These are phyloP conservation scores for Neomonachus schauinslandi DNA, from an alignment of 2,113 vertebrate species.

Conservation along the genomic window DNA sequence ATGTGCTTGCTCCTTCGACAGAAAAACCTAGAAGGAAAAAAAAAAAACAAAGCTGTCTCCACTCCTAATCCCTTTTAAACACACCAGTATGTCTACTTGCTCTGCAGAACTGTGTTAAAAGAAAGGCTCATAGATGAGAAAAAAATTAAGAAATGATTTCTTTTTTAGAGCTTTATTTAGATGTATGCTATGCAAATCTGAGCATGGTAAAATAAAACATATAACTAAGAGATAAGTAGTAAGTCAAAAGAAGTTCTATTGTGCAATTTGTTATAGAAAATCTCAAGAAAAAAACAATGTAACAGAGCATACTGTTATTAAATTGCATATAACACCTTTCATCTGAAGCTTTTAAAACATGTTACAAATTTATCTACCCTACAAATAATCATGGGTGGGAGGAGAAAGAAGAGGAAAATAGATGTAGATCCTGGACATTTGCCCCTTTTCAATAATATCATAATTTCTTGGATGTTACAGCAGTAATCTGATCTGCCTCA, in stretches of 20 bases:
- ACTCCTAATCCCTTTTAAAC: constrained; percentile 23
- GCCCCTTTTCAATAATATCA: constrained; percentile 26
- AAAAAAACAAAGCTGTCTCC: not conserved
- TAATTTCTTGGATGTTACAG: constrained; percentile 48
- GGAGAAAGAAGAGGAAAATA: constrained; percentile 56
- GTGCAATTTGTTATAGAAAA: not conserved
- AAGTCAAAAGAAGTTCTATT: constrained; percentile 24
- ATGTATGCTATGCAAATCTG: constrained; percentile 1
- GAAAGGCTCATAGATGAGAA: not conserved
- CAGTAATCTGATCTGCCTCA: not conserved
- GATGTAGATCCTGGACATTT: constrained; percentile 50
- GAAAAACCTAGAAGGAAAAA: constrained; percentile 45
- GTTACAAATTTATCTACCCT: constrained; percentile 66
- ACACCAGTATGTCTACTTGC: not conserved
- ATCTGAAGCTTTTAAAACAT: constrained; percentile 44
- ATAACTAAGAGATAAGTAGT: not conserved
- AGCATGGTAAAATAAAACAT: not conserved
- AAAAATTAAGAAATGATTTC: constrained; percentile 13
- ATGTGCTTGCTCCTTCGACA: constrained; percentile 51
- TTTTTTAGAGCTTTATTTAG: not conserved
- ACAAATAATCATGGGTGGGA: constrained; percentile 77
- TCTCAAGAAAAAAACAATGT: constrained; percentile 20
- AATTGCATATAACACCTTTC: constrained; percentile 60
- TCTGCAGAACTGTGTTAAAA: constrained; percentile 10
- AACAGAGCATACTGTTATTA: constrained; percentile 62